phyloP scores from a whole-genome alignment of 53 echinoderm and acorn worm species.

The Henricia sp. region DNA sequence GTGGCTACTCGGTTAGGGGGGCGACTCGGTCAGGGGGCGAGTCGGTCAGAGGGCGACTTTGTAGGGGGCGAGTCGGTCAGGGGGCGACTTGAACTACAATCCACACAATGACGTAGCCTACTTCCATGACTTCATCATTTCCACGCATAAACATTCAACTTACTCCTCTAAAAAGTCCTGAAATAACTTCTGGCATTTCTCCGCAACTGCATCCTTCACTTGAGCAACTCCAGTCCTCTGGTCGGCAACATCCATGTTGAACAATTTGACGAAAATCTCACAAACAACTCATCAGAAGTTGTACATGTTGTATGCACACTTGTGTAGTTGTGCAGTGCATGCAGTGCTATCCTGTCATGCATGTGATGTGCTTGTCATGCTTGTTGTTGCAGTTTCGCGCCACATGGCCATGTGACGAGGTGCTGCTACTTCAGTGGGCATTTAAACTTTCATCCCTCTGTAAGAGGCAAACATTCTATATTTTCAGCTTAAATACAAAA shows the following conservation, averaged over 20 bases:
- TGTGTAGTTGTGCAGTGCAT: too few relatives aligned
- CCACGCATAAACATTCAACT: conserved; percentile 39
- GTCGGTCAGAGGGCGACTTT: too few relatives aligned
- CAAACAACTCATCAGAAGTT: too few relatives aligned
- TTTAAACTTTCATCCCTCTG: conserved; percentile 44
- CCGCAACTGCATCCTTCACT: conserved; percentile 96
- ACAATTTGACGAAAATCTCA: too few relatives aligned
- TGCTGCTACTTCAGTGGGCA: conserved; percentile 12
- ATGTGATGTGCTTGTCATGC: too few relatives aligned
- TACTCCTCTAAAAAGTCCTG: conserved; percentile 99
- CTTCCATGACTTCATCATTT: neutral
- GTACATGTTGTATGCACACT: too few relatives aligned
- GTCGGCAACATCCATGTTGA: conserved; percentile 99
- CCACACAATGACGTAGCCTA: too few relatives aligned
- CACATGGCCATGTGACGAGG: conserved; percentile 54
- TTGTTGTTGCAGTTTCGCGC: conserved; percentile 33
- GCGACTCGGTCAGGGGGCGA: too few relatives aligned
- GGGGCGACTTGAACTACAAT: too few relatives aligned
- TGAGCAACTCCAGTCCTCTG: conserved; percentile 91
- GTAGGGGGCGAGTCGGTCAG: too few relatives aligned
- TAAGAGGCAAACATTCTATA: neutral
- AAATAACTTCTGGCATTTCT: conserved; percentile 96
- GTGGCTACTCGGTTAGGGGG: too few relatives aligned
- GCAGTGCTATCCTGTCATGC: too few relatives aligned
- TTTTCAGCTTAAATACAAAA: neutral